phyloP scores from a whole-genome alignment of 2,888 invertebrate genomes.

The Colletes collaris region DNA sequence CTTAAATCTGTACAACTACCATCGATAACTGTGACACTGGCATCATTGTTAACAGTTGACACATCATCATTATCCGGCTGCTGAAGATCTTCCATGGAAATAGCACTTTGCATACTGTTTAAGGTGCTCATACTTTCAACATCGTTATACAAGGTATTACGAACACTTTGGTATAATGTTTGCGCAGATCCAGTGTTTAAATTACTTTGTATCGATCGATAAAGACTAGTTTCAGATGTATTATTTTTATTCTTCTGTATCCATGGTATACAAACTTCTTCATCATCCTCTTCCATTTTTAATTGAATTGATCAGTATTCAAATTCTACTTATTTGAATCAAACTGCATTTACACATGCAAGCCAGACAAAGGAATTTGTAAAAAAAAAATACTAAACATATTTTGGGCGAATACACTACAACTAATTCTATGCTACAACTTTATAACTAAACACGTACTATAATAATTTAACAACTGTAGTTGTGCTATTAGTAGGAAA shows the following conservation, averaged over 20 bases:
- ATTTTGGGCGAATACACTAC: not conserved
- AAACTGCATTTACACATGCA: constrained; percentile 51
- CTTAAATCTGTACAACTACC: constrained; percentile 71
- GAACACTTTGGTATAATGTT: constrained; percentile 73
- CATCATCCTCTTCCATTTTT: constrained; percentile 75
- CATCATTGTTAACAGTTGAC: constrained; percentile 64
- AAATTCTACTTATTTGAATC: constrained; percentile 49
- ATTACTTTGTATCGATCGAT: constrained; percentile 67
- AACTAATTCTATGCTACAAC: not conserved
- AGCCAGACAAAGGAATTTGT: constrained; percentile 25
- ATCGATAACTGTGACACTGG: constrained; percentile 69
- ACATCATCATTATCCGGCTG: constrained; percentile 57
- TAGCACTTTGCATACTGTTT: constrained; percentile 51
- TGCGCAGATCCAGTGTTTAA: constrained; percentile 68
- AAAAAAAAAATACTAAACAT: not conserved
- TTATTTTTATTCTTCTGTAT: constrained; percentile 49
- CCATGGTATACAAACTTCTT: constrained; percentile 55
- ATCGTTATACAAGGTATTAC: constrained; percentile 70
- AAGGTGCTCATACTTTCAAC: constrained; percentile 64
- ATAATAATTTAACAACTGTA: not conserved
- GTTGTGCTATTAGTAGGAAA: not conserved
- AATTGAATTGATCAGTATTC: constrained; percentile 50
- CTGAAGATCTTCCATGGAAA: constrained; percentile 53
- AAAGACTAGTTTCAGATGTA: constrained; percentile 65
- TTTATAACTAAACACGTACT: not conserved